Base-by-base conservation (phyloP, 2,113 vertebrate genomes). In the Furnarius figulus region DNA sequence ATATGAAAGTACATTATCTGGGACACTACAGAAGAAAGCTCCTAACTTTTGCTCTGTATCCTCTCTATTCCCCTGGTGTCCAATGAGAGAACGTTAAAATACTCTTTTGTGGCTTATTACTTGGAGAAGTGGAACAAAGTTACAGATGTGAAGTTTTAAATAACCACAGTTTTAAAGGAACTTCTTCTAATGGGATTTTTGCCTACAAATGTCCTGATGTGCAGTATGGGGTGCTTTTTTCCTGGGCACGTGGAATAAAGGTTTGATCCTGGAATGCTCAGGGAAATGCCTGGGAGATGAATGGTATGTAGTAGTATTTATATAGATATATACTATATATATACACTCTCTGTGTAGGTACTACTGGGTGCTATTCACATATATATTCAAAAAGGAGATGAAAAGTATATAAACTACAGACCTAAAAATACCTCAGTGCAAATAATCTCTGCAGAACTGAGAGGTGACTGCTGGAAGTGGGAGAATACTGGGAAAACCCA, bases 1-100 rank as follows among this genome's bases (percentile, higher is more conserved):
- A 31, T 84, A 92, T 95, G 86, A 92, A 95, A 97, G 94, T 25
- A 59, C 46, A 39, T 93, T 96, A 90, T 92, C 90, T 95, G 83
- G 88, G 90, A 80, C 95, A 93, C 83, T 55, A 59, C 77, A 93
- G 88, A 67, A 93, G 58, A 83, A 70, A 81, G 39, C 92, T 77
- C 39, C 6, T 50, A 80, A 93, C 92, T 94, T 90, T 58, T 92
- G 42, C 88, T 92, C 90, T 67, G 75, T 42, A 52, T 62, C 85
- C 46, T 93, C 46, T 76, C 85, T 90, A 88, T 95, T 95, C 95
- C 95, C 94, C 59, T 33, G 79, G 33, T 55, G 75, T 44, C 0
- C 0, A 77, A 59, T 6, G 50, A 62, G 25, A 70, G 20, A 93
- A 83, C 72, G 68, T 93, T 90, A 76, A 95, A 92, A 91, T 33